Base-by-base conservation (phyloP, 1,140 invertebrate genomes). In the Drosophila pectinifera region DNA sequence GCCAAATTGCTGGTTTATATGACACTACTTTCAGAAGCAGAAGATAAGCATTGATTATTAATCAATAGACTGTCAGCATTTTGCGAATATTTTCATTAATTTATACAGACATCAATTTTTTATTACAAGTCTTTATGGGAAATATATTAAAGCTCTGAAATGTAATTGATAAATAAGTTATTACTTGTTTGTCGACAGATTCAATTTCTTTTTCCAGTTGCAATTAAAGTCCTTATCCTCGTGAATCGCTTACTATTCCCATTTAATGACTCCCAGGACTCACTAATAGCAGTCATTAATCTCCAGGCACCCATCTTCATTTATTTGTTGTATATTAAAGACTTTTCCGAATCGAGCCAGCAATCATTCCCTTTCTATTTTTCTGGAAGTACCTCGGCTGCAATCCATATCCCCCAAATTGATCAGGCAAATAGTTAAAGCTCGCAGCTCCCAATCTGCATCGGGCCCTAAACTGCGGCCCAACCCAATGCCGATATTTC, bases 341-440 rank as follows among this genome's bases (percentile, higher is more conserved):
- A 28, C 13, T 20, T 58, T 58, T 26, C 14, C 16, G 11, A 59
- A 36, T 59, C 20, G 14, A 14, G 46, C 1, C 20, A 13, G 28
- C 28, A 34, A 61, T 61, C 54, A 41, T 22, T 59, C 14, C 24
- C 54, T 31, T 26, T 26, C 24, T 16, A 36, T 36, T 64, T 43
- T 45, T 20, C 5, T 24, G 2, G 11, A 24, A 46, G 34, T 68
- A 10, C 24, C 63, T 54, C n/a, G 13, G 6, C 16, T 43, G 31
- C 14, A 14, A 49, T 42, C 42, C 69, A 39, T 64, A 63, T 74
- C 70, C 49, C 24, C 22, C 51, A 75, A 75, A 75, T 75, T 65
- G 73, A 75, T 75, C 73, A 41, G 45, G 73, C 72, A 75, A 67
- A 75, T 75, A 75, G 73, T 75, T 75, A 57, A 75, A 58, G 73